phyloP scores from a whole-genome alignment of 2,888 invertebrate genomes.

The Gisinianus flammeolus region DNA sequence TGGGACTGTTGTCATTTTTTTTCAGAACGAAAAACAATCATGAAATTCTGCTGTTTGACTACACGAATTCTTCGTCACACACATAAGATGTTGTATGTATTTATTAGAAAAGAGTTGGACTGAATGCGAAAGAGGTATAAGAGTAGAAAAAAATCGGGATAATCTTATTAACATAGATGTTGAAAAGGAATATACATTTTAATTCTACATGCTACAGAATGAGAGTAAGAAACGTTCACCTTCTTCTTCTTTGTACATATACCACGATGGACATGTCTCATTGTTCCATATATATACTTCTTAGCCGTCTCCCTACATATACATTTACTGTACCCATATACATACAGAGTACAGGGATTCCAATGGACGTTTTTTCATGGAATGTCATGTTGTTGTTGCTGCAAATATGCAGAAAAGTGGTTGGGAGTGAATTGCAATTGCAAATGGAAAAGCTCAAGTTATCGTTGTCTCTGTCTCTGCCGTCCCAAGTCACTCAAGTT shows the following conservation, averaged over 20 bases:
- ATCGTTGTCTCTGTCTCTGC: not conserved
- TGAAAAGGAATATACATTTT: not conserved
- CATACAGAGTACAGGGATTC: not conserved
- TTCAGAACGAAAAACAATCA: no score
- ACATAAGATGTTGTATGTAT: no score
- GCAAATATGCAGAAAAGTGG: not conserved
- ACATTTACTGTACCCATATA: no score
- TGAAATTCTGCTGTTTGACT: no score
- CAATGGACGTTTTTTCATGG: not conserved
- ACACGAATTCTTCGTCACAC: no score
- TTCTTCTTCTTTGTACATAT: no score
- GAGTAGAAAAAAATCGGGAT: not conserved
- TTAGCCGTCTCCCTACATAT: no score
- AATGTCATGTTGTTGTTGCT: not conserved
- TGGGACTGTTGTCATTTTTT: no score
- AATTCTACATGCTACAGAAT: not conserved
- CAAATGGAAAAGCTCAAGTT: not conserved
- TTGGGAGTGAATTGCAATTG: not conserved
- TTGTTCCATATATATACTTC: no score
- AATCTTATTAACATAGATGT: constrained; percentile 1
- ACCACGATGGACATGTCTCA: no score
- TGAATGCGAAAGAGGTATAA: no score
- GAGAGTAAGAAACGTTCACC: constrained; percentile 1
- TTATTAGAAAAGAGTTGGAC: no score
- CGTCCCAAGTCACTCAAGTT: not conserved